Base-by-base conservation (phyloP, 2,888 invertebrate species). In the Phalera bucephala region DNA sequence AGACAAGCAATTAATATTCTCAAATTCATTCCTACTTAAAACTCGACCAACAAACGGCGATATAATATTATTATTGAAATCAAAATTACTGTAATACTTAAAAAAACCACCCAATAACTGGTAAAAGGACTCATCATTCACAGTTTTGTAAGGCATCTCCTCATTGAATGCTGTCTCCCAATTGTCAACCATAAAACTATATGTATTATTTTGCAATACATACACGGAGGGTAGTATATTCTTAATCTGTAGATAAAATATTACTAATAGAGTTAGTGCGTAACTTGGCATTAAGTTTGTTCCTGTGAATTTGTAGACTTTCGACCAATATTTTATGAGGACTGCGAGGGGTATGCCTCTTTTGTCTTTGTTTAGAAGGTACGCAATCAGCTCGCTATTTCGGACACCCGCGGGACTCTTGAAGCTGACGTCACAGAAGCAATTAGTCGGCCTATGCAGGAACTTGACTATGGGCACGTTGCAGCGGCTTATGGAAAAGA, bases 391-490 rank as follows among this genome's bases (percentile, higher is more conserved):
- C 34, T 89, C 68, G 43, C 93, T 94, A 59, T 96, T 96, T 36
- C 91, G 82, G 0, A 94, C 92, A 1, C 94, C 95, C 1, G 92
- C 74, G 13, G 90, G 80, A 56, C 93, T 93, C 45, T 91, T 93
- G 55, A 95, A 93, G 43, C 93, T 95, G 3, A 96, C 80, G 72
- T 96, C 96, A 56, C 95, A 92, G 33, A 91, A 87, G 2, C 92
- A 87, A 0, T 88, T 80, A 0, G 93, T 93, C 0, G 86, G 81
- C 2, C 67, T 52, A 55, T 95, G 94, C 8, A 84, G 76, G 62
- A 94, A 94, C 60, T 94, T 95, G 0, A 96, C 91, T 39, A 96
- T 94, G 0, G 96, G 96, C 0, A 94, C 94, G 64, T 93, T 93
- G 0, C 95, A 95, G 21, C 77, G 73, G 0, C 92, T 90, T 53